phyloP scores from a whole-genome alignment of 2,888 invertebrate genomes.

The Pristionchus exspectatus region DNA sequence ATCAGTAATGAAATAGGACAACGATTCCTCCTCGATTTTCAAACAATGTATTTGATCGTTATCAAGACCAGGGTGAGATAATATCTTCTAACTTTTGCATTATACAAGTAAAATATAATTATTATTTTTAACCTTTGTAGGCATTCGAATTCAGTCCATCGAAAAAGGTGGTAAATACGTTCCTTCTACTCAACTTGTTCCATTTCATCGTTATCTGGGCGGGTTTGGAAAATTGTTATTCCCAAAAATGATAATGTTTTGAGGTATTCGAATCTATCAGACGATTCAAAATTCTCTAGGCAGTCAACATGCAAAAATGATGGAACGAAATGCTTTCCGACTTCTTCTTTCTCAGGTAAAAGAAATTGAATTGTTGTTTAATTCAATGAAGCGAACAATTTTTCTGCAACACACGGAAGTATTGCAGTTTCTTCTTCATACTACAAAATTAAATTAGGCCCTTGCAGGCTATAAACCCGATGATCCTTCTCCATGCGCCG shows the following conservation, averaged over 20 bases:
- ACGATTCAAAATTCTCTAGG: not conserved
- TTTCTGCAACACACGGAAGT: no score
- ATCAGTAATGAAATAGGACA: not conserved
- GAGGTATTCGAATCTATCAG: not conserved
- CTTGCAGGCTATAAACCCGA: not conserved
- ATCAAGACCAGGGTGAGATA: not conserved
- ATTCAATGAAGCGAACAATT: no score
- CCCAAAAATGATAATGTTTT: not conserved
- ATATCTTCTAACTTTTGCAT: no score
- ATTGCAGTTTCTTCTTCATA: no score
- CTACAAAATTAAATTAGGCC: no score
- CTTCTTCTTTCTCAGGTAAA: not conserved
- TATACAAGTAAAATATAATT: no score
- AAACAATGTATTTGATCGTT: not conserved
- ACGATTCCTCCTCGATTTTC: not conserved
- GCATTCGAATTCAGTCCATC: not conserved
- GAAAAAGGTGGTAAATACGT: not conserved
- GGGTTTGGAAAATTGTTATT: not conserved
- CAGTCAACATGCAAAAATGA: not conserved
- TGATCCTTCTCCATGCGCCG: not conserved
- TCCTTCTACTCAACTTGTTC: not conserved
- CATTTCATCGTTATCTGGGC: not conserved
- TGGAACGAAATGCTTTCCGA: not conserved
- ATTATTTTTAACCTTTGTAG: not conserved
- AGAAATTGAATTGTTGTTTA: no score